These are phyloP conservation scores for Sphyrna mokarran DNA, from an alignment of 2,113 vertebrate species.

Conservation along the genomic window DNA sequence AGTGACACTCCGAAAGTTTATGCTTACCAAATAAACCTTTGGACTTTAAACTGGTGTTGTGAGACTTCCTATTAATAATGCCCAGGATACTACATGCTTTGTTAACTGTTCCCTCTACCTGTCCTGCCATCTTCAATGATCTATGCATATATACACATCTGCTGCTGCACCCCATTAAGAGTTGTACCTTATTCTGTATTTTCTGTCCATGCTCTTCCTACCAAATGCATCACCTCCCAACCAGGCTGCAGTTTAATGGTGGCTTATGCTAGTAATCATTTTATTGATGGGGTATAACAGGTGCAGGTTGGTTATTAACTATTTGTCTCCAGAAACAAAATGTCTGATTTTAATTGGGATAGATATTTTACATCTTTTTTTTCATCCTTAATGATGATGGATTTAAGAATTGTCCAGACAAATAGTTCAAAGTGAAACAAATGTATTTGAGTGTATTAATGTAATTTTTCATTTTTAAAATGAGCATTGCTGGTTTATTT, in stretches of 20 bases:
- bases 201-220: too few relatives aligned
- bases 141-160: too few relatives aligned
- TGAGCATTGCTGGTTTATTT: neutral
- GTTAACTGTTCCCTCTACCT: too few relatives aligned
- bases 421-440: neutral
- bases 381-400: neutral
- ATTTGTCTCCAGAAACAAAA: neutral
- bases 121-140: too few relatives aligned
- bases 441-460: neutral
- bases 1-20: too few relatives aligned
- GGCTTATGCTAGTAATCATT: neutral
- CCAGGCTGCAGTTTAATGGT: neutral
- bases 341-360: neutral
- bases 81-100: too few relatives aligned
- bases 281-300: neutral
- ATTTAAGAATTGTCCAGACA: neutral
- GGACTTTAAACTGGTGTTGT: too few relatives aligned
- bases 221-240: too few relatives aligned
- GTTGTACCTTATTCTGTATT: too few relatives aligned
- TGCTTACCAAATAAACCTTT: too few relatives aligned
- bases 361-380: neutral
- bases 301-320: neutral
- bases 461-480: neutral
- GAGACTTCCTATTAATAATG: too few relatives aligned
- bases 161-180: too few relatives aligned